phyloP scores from a whole-genome alignment of 2,888 invertebrate species.

The Ormia ochracea region DNA sequence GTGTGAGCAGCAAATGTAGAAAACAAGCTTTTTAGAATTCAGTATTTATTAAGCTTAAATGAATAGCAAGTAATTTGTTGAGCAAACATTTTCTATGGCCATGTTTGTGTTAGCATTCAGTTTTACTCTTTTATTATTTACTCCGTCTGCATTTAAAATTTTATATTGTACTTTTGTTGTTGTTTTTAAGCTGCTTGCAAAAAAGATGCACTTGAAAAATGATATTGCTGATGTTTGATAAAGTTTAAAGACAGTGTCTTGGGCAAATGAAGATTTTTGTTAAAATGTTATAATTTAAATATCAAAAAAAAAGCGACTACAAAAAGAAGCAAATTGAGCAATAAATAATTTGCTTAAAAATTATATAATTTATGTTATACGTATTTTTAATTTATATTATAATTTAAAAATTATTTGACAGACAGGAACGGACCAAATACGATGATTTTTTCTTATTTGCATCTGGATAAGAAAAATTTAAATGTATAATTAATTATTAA shows the following conservation, averaged over 20 bases:
- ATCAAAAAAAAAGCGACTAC: no score
- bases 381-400: no score
- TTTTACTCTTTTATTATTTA: neutral
- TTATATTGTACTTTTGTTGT: neutral
- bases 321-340: no score
- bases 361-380: no score
- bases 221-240: slow-evolving; percentile 40
- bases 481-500: no score
- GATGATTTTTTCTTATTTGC: no score
- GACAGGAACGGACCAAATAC: no score
- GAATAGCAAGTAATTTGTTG: slow-evolving; percentile 57
- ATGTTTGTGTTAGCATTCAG: neutral
- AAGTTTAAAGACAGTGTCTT: slow-evolving; percentile 17
- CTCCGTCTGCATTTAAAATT: slow-evolving; percentile 6
- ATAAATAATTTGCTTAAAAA: no score
- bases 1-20: neutral
- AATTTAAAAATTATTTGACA: no score
- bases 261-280: neutral
- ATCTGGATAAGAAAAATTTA: no score
- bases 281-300: neutral
- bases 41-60: slow-evolving; percentile 62
- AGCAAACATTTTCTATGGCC: neutral
- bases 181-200: neutral
- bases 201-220: slow-evolving; percentile 59
- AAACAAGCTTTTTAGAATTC: neutral